Evolutionary conservation across 2,888 invertebrate species (phyloP).

Genomic region (Thereva unica): DNA sequence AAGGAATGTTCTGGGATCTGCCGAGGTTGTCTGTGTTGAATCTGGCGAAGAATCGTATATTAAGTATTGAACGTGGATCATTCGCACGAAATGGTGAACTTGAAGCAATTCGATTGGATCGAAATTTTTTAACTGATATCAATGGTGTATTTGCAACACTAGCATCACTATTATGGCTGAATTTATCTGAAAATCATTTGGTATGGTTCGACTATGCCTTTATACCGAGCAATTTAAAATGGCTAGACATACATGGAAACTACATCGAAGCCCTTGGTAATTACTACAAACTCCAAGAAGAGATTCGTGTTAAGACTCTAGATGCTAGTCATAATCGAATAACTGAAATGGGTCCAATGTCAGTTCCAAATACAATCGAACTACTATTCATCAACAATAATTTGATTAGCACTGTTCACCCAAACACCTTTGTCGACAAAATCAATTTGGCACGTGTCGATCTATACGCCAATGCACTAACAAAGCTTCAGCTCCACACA

Average conservation of each 20-base stretch:
- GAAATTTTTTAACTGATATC: constrained; percentile 85
- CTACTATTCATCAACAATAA: constrained; percentile 88
- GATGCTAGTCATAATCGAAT: constrained; percentile 91
- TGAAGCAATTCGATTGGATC: constrained; percentile 85
- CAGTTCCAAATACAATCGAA: constrained; percentile 87
- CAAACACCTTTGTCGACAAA: constrained; percentile 86
- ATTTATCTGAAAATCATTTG: constrained; percentile 87
- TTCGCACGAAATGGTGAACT: constrained; percentile 81
- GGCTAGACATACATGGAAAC: constrained; percentile 90
- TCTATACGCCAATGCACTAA: constrained; percentile 86
- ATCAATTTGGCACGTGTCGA: constrained; percentile 83
- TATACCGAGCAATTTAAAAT: constrained; percentile 85
- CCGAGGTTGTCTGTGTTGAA: constrained; percentile 84
- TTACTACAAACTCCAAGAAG: constrained; percentile 83
- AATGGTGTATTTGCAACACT: constrained; percentile 87
- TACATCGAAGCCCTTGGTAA: constrained; percentile 86
- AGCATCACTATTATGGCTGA: constrained; percentile 81
- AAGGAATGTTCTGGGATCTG: constrained; percentile 86
- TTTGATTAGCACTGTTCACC: constrained; percentile 76
- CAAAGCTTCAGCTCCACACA: constrained; percentile 80
- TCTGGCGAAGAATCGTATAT: constrained; percentile 87
- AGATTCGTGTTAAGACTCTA: constrained; percentile 82
- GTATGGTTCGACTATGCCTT: constrained; percentile 94
- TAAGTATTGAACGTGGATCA: constrained; percentile 80
- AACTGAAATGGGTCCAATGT: constrained; percentile 76